A percentile compares a stretch with the other conserved stretches of the same genome.
Evolutionary conservation across 2,797 vertebrate species (phyloP).

Genomic region (Columba guinea): DNA sequence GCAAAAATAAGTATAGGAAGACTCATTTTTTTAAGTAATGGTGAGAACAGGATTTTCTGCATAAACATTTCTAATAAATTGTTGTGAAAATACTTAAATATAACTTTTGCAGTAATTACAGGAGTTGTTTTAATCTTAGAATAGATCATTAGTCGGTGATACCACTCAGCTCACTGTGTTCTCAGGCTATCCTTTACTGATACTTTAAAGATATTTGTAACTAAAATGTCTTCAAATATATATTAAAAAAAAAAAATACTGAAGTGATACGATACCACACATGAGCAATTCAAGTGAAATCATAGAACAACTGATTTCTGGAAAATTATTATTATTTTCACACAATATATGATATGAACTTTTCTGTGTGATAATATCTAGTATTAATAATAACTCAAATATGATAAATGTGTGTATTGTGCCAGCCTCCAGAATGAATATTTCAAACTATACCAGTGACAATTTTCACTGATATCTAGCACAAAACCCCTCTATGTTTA

Average conservation of each 20-base stretch:
- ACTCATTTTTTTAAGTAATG: not conserved
- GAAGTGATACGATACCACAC: not conserved
- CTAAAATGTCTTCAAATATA: not conserved
- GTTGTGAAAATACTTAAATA: not conserved
- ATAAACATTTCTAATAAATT: not conserved
- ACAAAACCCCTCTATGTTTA: constrained; percentile 55
- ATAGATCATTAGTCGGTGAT: not conserved
- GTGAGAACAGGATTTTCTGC: not conserved
- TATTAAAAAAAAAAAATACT: not conserved
- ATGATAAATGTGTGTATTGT: not conserved
- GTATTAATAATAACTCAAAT: not conserved
- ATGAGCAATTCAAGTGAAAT: not conserved
- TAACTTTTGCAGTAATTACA: not conserved
- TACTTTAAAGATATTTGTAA: not conserved
- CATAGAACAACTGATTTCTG: not conserved
- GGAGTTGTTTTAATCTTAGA: not conserved
- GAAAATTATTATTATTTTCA: not conserved
- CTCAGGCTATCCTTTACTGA: not conserved
- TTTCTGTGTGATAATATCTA: no score
- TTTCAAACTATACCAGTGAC: not conserved
- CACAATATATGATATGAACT: no score
- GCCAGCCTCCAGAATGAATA: constrained; percentile 26
- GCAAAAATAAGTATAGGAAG: not conserved
- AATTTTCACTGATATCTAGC: constrained; percentile 26
- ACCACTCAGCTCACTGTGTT: not conserved